phyloP scores from a whole-genome alignment of 1,140 invertebrate genomes.

The Anoplolepis gracilipes region DNA sequence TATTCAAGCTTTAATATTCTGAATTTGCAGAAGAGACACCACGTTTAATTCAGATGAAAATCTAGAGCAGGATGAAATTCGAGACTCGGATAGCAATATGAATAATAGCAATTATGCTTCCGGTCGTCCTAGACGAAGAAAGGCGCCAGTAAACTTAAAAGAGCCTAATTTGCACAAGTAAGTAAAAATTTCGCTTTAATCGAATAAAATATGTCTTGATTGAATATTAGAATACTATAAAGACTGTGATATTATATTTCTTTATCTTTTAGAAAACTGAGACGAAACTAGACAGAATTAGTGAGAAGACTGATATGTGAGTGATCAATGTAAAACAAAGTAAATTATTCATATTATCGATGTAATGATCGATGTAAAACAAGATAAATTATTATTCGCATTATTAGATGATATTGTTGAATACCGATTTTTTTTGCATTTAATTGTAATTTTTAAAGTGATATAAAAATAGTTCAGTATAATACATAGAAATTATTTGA shows the following conservation, averaged over 20 bases:
- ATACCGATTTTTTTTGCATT: background rate
- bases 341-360: background rate
- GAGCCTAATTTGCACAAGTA: slow-evolving; percentile 77
- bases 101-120: slow-evolving; percentile 45
- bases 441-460: background rate
- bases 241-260: background rate
- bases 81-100: slow-evolving; percentile 25
- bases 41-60: slow-evolving; percentile 24
- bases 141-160: slow-evolving; percentile 72
- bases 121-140: slow-evolving; percentile 74
- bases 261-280: slow-evolving; percentile 65
- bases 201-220: background rate
- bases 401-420: background rate
- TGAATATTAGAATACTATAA: background rate
- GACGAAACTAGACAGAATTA: slow-evolving; percentile 46
- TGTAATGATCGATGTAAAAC: background rate
- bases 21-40: slow-evolving; percentile 18
- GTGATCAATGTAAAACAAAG: background rate
- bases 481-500: background rate
- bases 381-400: slow-evolving; percentile 1
- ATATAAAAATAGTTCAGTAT: background rate
- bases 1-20: background rate
- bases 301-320: background rate
- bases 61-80: slow-evolving; percentile 67
- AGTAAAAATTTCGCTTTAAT: slow-evolving; percentile 38